These are phyloP conservation scores for Ferrisia virgata DNA, from an alignment of 2,888 invertebrate species.

Conservation along the genomic window DNA sequence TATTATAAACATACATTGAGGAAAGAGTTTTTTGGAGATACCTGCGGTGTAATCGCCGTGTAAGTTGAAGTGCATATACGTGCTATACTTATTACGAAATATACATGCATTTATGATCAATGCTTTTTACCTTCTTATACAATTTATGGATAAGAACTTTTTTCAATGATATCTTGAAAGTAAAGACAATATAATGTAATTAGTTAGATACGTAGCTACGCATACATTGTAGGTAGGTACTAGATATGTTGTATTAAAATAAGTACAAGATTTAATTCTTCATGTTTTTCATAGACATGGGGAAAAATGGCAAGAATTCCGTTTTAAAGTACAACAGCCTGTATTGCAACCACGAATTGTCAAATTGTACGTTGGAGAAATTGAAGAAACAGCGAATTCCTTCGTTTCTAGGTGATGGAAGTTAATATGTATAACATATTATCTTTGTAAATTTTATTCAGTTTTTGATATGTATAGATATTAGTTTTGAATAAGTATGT, in stretches of 20 bases:
- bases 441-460: too few species aligned
- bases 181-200: too few species aligned
- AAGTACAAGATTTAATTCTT: neutral
- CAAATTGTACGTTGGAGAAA: slow-evolving; percentile 66
- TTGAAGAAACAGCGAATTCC: slow-evolving; percentile 67
- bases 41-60: slow-evolving; percentile 72
- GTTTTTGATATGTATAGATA: too few species aligned
- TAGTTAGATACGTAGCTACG: too few species aligned
- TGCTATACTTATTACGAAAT: too few species aligned
- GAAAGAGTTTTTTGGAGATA: slow-evolving; percentile 66
- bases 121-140: too few species aligned
- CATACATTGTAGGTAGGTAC: too few species aligned
- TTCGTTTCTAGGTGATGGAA: slow-evolving; percentile 65
- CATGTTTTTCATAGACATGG: slow-evolving; percentile 63
- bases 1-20: slow-evolving; percentile 69
- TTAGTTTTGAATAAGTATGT: too few species aligned
- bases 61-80: slow-evolving; percentile 57
- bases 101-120: too few species aligned
- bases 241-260: too few species aligned
- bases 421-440: neutral
- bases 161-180: too few species aligned
- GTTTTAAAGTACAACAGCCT: slow-evolving; percentile 73
- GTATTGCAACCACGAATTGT: slow-evolving; percentile 72
- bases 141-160: too few species aligned
- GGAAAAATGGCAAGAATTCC: slow-evolving; percentile 74